Evolutionary conservation across 2,113 vertebrate species (phyloP).

Genomic region (Xerus inauris): DNA sequence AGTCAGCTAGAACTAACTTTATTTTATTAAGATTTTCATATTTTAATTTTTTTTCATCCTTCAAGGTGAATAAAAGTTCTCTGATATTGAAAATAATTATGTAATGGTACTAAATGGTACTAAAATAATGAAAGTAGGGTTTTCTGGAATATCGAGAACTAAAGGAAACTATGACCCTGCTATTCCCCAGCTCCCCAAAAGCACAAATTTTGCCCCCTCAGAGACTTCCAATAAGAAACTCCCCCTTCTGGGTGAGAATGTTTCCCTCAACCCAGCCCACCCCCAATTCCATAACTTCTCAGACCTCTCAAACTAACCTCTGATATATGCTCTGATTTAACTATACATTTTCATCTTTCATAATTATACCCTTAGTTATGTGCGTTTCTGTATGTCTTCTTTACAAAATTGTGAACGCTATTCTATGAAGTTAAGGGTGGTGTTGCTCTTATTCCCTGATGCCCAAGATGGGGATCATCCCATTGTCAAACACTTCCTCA

Average conservation of each 20-base stretch:
- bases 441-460: background rate
- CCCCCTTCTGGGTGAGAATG: background rate
- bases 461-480: too few relatives aligned
- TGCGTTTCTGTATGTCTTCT: background rate
- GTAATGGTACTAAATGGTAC: background rate
- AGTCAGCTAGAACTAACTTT: conserved; percentile 52
- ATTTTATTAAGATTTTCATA: conserved; percentile 62
- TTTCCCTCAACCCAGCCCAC: rapidly evolving
- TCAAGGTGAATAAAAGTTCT: conserved; percentile 50
- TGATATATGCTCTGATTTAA: background rate
- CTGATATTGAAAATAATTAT: background rate
- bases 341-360: background rate
- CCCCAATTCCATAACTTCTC: background rate
- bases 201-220: background rate
- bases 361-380: background rate
- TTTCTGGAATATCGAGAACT: conserved; percentile 4
- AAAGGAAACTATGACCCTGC: background rate
- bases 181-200: background rate
- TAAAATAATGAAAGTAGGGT: background rate
- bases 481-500: too few relatives aligned
- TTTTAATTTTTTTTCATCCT: background rate
- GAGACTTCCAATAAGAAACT: background rate
- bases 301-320: too few relatives aligned
- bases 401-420: background rate
- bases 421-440: background rate